These are phyloP conservation scores for Syngnathus floridae DNA, from an alignment of 2,113 vertebrate genomes.

Conservation along the genomic window DNA sequence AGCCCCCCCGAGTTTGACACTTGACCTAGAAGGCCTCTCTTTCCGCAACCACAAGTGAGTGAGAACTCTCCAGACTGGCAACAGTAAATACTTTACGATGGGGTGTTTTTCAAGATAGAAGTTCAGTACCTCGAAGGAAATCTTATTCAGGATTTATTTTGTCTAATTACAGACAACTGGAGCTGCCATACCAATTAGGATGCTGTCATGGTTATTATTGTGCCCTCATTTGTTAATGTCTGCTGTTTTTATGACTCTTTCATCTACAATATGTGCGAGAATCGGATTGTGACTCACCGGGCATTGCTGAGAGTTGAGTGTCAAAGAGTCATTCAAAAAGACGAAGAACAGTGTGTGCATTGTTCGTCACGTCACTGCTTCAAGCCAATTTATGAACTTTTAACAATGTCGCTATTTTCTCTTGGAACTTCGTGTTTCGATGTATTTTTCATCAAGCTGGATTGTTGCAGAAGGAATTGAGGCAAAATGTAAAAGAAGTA, in stretches of 20 bases:
- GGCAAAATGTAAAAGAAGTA: no score
- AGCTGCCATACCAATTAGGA: not conserved
- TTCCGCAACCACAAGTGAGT: slow-evolving; percentile 22
- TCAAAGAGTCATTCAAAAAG: slow-evolving; percentile 5
- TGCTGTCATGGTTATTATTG: not conserved
- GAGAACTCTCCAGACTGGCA: slow-evolving; percentile 9
- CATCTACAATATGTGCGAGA: not conserved
- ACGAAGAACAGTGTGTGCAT: slow-evolving; percentile 28
- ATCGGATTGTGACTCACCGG: slow-evolving; percentile 26
- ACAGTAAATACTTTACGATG: slow-evolving; percentile 5
- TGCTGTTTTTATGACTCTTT: not conserved
- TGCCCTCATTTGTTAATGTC: not conserved
- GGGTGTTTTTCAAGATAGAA: not conserved
- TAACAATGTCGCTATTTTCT: not conserved
- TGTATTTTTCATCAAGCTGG: not conserved
- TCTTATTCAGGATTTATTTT: no score
- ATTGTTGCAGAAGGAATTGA: not conserved
- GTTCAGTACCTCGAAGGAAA: no score
- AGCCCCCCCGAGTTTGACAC: slow-evolving; percentile 30
- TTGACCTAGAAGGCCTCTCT: slow-evolving; percentile 37
- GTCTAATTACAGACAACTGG: no score
- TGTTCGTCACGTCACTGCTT: slow-evolving; percentile 15
- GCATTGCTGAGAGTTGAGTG: slow-evolving; percentile 11
- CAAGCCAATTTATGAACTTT: not conserved
- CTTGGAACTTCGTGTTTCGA: not conserved